Evolutionary conservation across 2,888 invertebrate species (phyloP), one percentile per base, ranked within the genome.

Genomic region (Sesia apiformis): DNA sequence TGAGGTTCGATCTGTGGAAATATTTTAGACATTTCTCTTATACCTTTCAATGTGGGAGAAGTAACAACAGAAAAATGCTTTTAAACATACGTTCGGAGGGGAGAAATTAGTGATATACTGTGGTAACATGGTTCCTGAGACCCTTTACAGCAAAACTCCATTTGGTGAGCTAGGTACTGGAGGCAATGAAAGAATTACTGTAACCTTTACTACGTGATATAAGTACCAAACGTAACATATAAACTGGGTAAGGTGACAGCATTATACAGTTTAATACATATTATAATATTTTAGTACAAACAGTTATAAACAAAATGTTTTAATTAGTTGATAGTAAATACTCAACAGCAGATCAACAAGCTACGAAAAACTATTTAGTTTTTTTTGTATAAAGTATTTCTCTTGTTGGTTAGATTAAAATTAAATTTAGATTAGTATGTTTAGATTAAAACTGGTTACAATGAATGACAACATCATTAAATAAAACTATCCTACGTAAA

Each of bases 141-240:
- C 59, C 59, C 58, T 63, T 69, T 68, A 79, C 78, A 79, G 59
- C 67, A 67, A 74, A 78, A 76, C 64, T 74, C 79, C 78, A 79
- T 80, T 78, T 76, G 70, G 66, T 58, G 54, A 59, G 61, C 65
- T 65, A 69, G 68, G 63, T 66, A 65, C 66, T 66, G 71, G 73
- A 70, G 66, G 60, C 62, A 61, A 66, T 67, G 66, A 69, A 69
- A 69, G 70, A 74, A 72, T 71, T 72, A 73, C 69, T 67, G 68
- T 68, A 58, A 63, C 68, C 69, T 65, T 61, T 69, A 69, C 63
- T 67, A 67, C 67, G 55, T 49, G 54, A 57, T 23, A 46, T 46
- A 46, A 23, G 23, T 23, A 23, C 23, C 23, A 23, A 23, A 23
- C 23, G 23, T 23, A 23, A 23, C 23, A 23, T 23, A 23, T 23